phyloP scores from a whole-genome alignment of 2,888 invertebrate species.

The Gryllus longicercus region DNA sequence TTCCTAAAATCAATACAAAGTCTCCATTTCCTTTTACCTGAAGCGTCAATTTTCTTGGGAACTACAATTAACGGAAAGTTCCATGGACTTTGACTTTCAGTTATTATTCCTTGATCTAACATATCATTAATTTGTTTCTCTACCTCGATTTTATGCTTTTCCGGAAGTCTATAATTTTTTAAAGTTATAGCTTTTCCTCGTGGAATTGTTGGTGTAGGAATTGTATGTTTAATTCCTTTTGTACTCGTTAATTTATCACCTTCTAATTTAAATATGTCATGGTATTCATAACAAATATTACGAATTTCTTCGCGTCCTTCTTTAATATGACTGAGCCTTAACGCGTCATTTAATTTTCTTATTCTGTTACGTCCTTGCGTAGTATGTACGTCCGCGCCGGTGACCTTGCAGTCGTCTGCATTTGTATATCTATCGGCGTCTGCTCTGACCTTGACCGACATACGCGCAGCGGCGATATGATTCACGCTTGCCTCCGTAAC shows the following conservation, averaged over 20 bases:
- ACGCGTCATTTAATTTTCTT: background rate
- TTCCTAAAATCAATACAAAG: conserved; percentile 41
- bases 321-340: background rate
- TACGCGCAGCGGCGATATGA: too few species aligned
- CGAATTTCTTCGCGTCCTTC: background rate
- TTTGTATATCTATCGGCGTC: too few species aligned
- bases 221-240: background rate
- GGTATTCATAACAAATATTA: background rate
- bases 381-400: too few species aligned
- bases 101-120: background rate
- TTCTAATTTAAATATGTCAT: conserved; percentile 5
- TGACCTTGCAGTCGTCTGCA: too few species aligned
- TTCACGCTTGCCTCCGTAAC: too few species aligned
- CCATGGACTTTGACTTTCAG: conserved; percentile 20
- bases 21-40: conserved; percentile 39
- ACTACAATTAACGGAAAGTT: conserved; percentile 40
- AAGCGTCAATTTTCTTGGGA: conserved; percentile 40
- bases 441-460: too few species aligned
- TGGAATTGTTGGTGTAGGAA: conserved; percentile 18
- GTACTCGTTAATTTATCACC: conserved; percentile 24
- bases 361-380: background rate
- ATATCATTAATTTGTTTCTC: background rate
- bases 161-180: conserved; percentile 21
- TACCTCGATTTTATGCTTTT: background rate
- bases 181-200: background rate